Base-by-base conservation (phyloP, 2,888 invertebrate genomes). In the Hirtodrosophila trivittata region DNA sequence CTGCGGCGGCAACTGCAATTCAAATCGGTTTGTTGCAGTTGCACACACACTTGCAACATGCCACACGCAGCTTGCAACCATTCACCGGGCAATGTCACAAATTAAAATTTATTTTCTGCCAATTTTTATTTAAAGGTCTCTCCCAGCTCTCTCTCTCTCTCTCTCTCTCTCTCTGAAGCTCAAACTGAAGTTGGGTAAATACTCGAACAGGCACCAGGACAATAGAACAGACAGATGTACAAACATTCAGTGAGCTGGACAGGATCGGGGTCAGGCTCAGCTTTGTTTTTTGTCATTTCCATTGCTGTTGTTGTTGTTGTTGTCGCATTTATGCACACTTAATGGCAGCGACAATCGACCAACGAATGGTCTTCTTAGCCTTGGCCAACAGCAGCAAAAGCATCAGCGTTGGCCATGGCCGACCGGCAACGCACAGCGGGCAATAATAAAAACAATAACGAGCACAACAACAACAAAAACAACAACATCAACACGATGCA, bases 321-420 rank as follows among this genome's bases (percentile, higher is more conserved):
- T 76, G 75, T 75, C 75, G 59, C 71, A 72, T 66, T 78, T 78
- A 64, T 81, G 78, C 77, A 63, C 63, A 66, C 66, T 83, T 80
- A 83, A 83, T 80, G 81, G 75, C 77, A 77, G 81, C 67, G 80
- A 80, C 81, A 80, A 80, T 80, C 77, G 80, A 70, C 64, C 70
- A 67, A 67, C 70, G 73, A 77, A 68, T 73, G 64, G 3, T 21
- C 18, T 67, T 70, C 77, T 80, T 77, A 75, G 77, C 80, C 81
- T 75, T 77, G 82, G 76, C 69, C 67, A 54, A 28, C 30, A 39
- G 41, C 18, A 30, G 33, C 37, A 7, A 14, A 14, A 25, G 28
- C 18, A 25, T 4, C 25, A 6, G 3, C 35, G 12, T 33, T 32
- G 47, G 32, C 26, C 16, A 41, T 38, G 18, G 52, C 43, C 33